These are phyloP conservation scores for Lepidostoma basale DNA, from an alignment of 1,140 invertebrate species.

Conservation along the genomic window DNA sequence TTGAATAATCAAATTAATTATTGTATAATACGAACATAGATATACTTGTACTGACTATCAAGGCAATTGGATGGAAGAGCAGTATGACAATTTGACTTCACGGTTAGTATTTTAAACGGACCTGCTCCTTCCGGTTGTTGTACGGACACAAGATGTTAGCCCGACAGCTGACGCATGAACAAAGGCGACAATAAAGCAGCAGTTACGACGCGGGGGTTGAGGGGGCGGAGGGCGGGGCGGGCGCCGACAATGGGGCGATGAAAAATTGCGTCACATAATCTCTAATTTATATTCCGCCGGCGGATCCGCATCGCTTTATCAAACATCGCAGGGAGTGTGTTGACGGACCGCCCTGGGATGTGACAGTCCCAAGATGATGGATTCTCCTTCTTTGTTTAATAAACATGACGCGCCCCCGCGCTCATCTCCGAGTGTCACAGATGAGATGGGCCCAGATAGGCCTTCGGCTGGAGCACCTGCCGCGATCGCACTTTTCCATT, in stretches of 20 bases:
- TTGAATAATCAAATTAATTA: too few species aligned
- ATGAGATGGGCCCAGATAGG: constrained; percentile 4
- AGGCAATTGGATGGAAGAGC: too few species aligned
- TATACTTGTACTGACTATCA: too few species aligned
- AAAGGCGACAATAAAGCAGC: too few species aligned
- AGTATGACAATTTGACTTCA: too few species aligned
- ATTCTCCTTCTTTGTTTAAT: constrained; percentile 47
- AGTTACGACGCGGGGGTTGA: too few species aligned
- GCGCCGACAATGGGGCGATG: constrained; percentile 42
- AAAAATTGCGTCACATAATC: constrained; percentile 47
- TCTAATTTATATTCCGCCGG: constrained; percentile 47
- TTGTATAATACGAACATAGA: too few species aligned
- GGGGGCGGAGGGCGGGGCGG: too few species aligned
- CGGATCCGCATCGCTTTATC: constrained; percentile 45
- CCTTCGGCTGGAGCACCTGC: not conserved
- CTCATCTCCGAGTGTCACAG: constrained; percentile 22
- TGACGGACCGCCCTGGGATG: constrained; percentile 35
- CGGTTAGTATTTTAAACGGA: too few species aligned
- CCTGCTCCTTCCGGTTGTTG: too few species aligned
- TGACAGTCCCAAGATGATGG: constrained; percentile 40
- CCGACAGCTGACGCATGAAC: too few species aligned
- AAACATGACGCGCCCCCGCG: constrained; percentile 39
- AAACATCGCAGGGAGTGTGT: constrained; percentile 43
- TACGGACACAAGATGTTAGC: too few species aligned
- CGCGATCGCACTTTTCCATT: not conserved